Evolutionary conservation across 2,888 invertebrate genomes (phyloP), one percentile per base, ranked within the genome.

Genomic region (Cryptosula pallasiana): DNA sequence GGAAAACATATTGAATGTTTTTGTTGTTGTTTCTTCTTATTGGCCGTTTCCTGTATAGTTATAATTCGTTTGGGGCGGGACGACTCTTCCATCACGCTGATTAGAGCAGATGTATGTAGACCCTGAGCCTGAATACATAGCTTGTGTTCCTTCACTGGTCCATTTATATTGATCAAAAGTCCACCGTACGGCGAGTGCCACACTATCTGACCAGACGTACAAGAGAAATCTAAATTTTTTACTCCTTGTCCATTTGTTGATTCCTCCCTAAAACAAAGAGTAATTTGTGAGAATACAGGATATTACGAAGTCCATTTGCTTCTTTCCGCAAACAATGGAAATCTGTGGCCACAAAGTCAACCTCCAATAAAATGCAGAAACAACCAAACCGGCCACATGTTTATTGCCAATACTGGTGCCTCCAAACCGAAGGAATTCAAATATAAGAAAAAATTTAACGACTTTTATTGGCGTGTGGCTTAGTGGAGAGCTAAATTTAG

Each of bases 61-160:
- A 63, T 16, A 9, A 63, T 27, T 63, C 63, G 25, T 32, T 63
- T 63, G 3, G 32, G 63, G 5, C 13, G 27, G 29, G 2, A 3
- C 3, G 25, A 16, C 9, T 32, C 34, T 3, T 5, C 27, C 3
- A 63, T 27, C 9, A 5, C 2, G 34, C 63, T 63, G 32, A 63
- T 32, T 13, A 63, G 32, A 32, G 63, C 63, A 2, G 63, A 63
- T 2, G 63, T 63, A 9, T 27, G 25, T 3, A 32, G 25, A 63
- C 63, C 32, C 13, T 20, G 13, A 13, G 63, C 32, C n/a, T 63
- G 29, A 29, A 63, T 63, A 63, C 63, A 63, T 32, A 63, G 63
- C 34, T 63, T 9, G n/a, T 63, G 63, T 32, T 63, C 63, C n/a
- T 63, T 63, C 9, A 63, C 29, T 32, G 63, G 63, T 13, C 63